phyloP scores from a whole-genome alignment of 2,888 invertebrate genomes.

The Ligdia adustata region DNA sequence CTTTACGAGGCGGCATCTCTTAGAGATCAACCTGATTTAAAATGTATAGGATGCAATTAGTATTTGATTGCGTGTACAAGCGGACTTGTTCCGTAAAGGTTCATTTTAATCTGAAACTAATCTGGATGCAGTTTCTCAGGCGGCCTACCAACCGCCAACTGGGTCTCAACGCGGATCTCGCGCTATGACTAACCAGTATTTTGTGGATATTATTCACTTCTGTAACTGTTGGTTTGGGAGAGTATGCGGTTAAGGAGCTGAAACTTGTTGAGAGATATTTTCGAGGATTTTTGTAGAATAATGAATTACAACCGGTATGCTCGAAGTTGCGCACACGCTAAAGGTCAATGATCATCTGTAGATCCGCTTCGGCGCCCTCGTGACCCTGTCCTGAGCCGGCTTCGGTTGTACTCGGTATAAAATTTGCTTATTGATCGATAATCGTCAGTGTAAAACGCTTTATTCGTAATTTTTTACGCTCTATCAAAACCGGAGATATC shows the following conservation, averaged over 20 bases:
- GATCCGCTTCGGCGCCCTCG: conserved; percentile 81
- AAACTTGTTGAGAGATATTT: conserved; percentile 39
- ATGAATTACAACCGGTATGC: conserved; percentile 77
- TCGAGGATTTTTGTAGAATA: conserved; percentile 55
- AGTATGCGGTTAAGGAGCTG: conserved; percentile 23
- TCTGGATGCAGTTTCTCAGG: conserved; percentile 53
- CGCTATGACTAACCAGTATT: conserved; percentile 61
- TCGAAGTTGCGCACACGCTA: conserved; percentile 72
- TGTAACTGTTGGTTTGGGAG: conserved; percentile 37
- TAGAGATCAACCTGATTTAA: conserved; percentile 30
- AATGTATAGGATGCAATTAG: conserved; percentile 27
- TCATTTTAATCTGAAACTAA: conserved; percentile 43
- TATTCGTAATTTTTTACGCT: conserved; percentile 30
- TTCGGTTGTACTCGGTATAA: conserved; percentile 55
- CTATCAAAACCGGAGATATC: conserved; percentile 24
- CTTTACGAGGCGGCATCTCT: conserved; percentile 19
- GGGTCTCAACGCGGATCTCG: conserved; percentile 64
- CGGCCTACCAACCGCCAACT: conserved; percentile 58
- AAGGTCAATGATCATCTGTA: conserved; percentile 83
- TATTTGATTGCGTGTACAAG: conserved; percentile 20
- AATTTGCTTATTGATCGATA: conserved; percentile 69
- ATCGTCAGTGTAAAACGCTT: conserved; percentile 43
- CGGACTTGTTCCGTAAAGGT: conserved; percentile 30
- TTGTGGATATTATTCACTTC: conserved; percentile 46
- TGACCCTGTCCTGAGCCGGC: conserved; percentile 77